A percentile compares a stretch with the other conserved stretches of the same genome.
Evolutionary conservation across 1,140 invertebrate genomes (phyloP).

Genomic region (Hormaphis cornu): DNA sequence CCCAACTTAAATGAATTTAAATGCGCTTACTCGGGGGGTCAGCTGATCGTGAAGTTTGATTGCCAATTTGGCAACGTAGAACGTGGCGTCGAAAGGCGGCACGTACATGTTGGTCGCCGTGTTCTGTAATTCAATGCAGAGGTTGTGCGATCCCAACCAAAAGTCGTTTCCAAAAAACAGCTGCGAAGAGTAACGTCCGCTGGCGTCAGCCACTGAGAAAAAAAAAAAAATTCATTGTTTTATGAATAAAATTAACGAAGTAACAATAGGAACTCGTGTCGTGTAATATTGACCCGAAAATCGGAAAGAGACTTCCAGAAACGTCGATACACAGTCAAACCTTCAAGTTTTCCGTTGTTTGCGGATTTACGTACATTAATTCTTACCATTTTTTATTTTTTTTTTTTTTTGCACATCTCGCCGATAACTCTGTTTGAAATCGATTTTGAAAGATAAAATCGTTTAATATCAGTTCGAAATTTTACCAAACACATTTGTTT

Average conservation of each 20-base stretch:
- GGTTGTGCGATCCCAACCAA: slow-evolving; percentile 63
- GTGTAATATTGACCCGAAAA: no score
- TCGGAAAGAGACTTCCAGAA: no score
- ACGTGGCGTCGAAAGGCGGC: slow-evolving; percentile 53
- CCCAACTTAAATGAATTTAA: no score
- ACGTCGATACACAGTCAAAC: no score
- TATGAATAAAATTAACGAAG: neutral
- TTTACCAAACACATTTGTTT: no score
- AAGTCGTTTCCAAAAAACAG: slow-evolving; percentile 73
- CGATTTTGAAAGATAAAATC: no score
- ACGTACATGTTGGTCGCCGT: slow-evolving; percentile 44
- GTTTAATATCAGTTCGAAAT: no score
- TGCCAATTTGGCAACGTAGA: slow-evolving; percentile 56
- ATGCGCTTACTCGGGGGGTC: slow-evolving; percentile 55
- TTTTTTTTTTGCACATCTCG: no score
- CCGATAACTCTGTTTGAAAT: no score
- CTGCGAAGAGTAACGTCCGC: slow-evolving; percentile 68
- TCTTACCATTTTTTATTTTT: no score
- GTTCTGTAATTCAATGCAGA: slow-evolving; percentile 45
- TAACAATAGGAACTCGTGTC: neutral
- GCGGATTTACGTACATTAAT: no score
- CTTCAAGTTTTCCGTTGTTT: no score
- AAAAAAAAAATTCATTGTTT: slow-evolving; percentile 24
- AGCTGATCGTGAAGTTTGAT: slow-evolving; percentile 51
- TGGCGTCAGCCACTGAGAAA: slow-evolving; percentile 65